Base-by-base conservation (phyloP, 2,888 invertebrate species). In the Caenorhabditis sulstoni region DNA sequence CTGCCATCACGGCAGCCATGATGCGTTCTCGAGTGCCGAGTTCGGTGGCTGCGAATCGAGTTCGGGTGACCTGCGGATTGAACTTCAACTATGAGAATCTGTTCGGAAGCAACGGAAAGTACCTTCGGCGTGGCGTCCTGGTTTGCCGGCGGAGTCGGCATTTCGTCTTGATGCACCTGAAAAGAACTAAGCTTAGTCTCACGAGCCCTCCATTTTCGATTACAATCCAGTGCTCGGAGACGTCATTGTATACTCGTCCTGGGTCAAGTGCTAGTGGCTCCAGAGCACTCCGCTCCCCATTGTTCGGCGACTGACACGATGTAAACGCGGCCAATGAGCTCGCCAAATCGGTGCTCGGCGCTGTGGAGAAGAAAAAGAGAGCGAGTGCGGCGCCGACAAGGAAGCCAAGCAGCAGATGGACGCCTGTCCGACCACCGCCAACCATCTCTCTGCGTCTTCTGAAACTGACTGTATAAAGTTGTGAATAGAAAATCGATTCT, bases 11-110 rank as follows among this genome's bases (percentile, higher is more conserved):
- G 18, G 94, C 96, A 39, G 96, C 94, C 89, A 97, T 94, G 14
- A 97, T 91, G 89, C 95, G 95, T 84, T 95, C 95, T 79, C 94
- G 93, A 86, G 97, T 96, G 18, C 96, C 97, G 67, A 98, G 93
- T 91, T 98, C 98, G 0, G 97, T 96, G 57, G 95, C 95, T 90
- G 96, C 96, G 92, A 96, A 98, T 22, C 97, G 93, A 0, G 97
- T 96, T 1, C 97, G 93, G 1, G 62, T 62, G n/a, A 74, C 74
- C 50, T 74, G 64, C 39, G 65, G 57, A 14, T 41, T 1, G 53
- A 37, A 66, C 58, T 58, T 58, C 22, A 58, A 23, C 44, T 9
- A 58, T 58, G 14, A 58, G 44, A 18, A 23, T 14, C 18, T 14
- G 12, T 11, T 18, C 22, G 18, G 39, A 2, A 9, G 12, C 7